phyloP scores from a whole-genome alignment of 2,797 vertebrate genomes.

The Ispidina picta region DNA sequence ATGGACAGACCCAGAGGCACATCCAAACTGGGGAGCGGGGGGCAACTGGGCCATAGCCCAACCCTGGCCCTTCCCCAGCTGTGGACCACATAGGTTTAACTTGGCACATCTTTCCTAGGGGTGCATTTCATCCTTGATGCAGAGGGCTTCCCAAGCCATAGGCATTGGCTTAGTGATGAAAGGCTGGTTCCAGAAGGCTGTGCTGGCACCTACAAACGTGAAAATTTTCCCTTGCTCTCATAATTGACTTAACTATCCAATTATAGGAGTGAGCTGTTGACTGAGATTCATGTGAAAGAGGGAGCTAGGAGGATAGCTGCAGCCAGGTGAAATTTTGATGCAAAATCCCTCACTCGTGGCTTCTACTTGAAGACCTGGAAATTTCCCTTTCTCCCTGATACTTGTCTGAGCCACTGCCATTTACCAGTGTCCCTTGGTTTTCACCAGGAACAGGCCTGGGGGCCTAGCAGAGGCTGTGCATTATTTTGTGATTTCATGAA shows the following conservation, averaged over 20 bases:
- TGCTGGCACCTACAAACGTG: not conserved
- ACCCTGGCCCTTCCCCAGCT: not conserved
- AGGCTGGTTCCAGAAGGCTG: not conserved
- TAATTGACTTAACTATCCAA: conserved; percentile 32
- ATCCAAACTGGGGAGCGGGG: not conserved
- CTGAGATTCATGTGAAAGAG: not conserved
- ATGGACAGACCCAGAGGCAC: not conserved
- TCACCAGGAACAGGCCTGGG: not conserved
- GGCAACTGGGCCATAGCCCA: not conserved
- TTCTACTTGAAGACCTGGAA: not conserved
- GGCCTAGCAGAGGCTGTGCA: not conserved
- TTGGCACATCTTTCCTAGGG: not conserved
- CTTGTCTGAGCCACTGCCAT: not conserved
- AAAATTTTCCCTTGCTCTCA: not conserved
- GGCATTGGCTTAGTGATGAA: not conserved
- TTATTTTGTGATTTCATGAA: not conserved
- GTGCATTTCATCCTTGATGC: not conserved
- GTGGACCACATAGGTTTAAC: accelerated
- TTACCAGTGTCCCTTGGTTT: not conserved
- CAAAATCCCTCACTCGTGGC: not conserved
- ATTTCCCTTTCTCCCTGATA: not conserved
- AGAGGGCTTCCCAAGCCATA: not conserved
- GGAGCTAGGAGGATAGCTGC: not conserved
- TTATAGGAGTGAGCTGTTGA: not conserved
- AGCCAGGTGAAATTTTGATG: not conserved